Conservation (phyloP, 2,797 vertebrate genomes). For the Typhlichthys subterraneus region DNA sequence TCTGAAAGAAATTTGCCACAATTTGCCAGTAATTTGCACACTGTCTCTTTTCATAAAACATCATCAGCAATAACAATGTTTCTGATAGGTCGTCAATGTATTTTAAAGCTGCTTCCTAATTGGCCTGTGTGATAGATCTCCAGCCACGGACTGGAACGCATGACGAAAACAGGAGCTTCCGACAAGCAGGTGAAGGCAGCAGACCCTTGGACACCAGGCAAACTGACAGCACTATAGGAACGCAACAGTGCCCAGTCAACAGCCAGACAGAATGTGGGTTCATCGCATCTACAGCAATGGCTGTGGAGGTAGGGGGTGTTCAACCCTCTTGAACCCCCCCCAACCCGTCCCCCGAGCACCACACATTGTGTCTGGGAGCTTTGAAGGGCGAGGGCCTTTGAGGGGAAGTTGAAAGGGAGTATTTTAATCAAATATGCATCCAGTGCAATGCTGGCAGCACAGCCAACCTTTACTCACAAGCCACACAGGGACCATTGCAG, state of each 20-base stretch:
- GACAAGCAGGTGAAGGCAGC: background rate
- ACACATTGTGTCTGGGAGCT: slow-evolving; percentile 55
- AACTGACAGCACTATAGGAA: slow-evolving; percentile 25
- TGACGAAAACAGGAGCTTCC: no score
- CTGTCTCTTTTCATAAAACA: no score
- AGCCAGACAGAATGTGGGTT: slow-evolving; percentile 33
- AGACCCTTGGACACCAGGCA: slow-evolving; percentile 5
- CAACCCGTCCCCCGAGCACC: background rate
- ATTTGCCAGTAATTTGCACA: no score
- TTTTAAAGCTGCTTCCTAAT: no score
- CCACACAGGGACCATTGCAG: slow-evolving; percentile 11
- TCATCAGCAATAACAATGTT: no score
- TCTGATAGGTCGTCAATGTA: no score
- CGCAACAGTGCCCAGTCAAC: slow-evolving; percentile 11
- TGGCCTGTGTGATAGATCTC: no score
- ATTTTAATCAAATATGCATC: slow-evolving; percentile 76
- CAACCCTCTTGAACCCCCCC: background rate
- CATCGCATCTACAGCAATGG: no score
- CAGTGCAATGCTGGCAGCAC: slow-evolving; percentile 41
- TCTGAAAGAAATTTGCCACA: no score
- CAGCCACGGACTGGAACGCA: no score
- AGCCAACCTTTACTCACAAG: slow-evolving; percentile 56
- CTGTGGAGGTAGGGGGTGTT: background rate
- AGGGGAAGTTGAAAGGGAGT: slow-evolving; percentile 66
- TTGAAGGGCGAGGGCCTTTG: slow-evolving; percentile 73